Evolutionary conservation across 2,888 invertebrate genomes (phyloP).

Genomic region (Celastrina argiolus): DNA sequence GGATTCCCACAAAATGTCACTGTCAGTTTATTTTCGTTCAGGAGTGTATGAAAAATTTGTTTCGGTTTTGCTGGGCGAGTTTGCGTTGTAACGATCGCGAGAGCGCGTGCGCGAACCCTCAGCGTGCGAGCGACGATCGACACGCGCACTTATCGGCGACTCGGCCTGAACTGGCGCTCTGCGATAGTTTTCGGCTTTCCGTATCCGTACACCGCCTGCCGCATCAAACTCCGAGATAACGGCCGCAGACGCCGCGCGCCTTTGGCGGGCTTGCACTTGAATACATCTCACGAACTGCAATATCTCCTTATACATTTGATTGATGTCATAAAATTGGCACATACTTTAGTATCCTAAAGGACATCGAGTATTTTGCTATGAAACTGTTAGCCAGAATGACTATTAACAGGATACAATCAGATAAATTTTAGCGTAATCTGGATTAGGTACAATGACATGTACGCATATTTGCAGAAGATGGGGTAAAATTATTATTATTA

Average conservation of each 20-base stretch:
- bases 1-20: constrained; percentile 64
- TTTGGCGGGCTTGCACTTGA: constrained; percentile 8
- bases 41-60: constrained; percentile 48
- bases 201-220: constrained; percentile 24
- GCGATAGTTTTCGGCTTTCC: constrained; percentile 30
- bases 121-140: constrained; percentile 35
- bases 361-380: too few species aligned
- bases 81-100: constrained; percentile 44
- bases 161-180: constrained; percentile 54
- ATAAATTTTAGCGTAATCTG: too few species aligned
- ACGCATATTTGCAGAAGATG: too few species aligned
- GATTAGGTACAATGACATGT: too few species aligned
- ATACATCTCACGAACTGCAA: background rate
- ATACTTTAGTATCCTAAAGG: too few species aligned
- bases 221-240: constrained; percentile 20
- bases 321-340: background rate
- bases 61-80: constrained; percentile 41
- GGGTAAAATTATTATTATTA: too few species aligned
- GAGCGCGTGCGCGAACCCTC: constrained; percentile 61
- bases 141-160: constrained; percentile 45
- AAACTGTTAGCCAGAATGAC: too few species aligned
- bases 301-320: background rate
- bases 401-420: too few species aligned
- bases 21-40: constrained; percentile 57
- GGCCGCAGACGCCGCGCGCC: constrained; percentile 12